phyloP scores from a whole-genome alignment of 2,888 invertebrate species.

The Microctonus brassicae region DNA sequence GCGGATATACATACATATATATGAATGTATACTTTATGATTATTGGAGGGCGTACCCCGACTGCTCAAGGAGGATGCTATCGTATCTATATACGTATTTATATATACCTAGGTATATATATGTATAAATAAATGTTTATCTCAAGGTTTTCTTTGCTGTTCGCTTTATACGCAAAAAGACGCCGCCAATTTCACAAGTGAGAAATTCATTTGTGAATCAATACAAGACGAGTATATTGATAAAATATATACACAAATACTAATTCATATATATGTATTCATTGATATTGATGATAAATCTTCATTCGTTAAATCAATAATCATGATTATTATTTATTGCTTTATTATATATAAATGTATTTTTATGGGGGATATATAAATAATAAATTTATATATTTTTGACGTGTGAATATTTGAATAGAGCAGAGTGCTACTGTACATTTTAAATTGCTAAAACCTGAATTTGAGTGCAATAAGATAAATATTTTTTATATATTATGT shows the following conservation, averaged over 20 bases:
- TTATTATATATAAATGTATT: not conserved
- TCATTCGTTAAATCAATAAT: not conserved
- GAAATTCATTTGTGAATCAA: conserved; percentile 4
- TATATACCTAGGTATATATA: conserved; percentile 18
- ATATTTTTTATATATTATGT: not conserved
- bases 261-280: too few relatives aligned
- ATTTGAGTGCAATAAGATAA: too few relatives aligned
- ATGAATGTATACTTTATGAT: conserved; percentile 59
- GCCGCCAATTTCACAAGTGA: conserved; percentile 22
- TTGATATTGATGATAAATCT: too few relatives aligned
- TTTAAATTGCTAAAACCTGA: too few relatives aligned
- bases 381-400: not conserved
- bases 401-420: not conserved
- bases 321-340: not conserved
- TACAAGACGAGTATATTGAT: not conserved
- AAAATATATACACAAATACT: not conserved
- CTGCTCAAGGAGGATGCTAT: conserved; percentile 50
- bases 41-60: conserved; percentile 60
- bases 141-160: conserved; percentile 19
- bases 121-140: not conserved
- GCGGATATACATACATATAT: conserved; percentile 18
- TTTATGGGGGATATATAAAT: too few relatives aligned
- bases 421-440: not conserved
- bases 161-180: not conserved
- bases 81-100: conserved; percentile 39